Evolutionary conservation across 2,113 vertebrate genomes (phyloP), one percentile per base, ranked within the genome.

Genomic region (Eubucco bourcierii): DNA sequence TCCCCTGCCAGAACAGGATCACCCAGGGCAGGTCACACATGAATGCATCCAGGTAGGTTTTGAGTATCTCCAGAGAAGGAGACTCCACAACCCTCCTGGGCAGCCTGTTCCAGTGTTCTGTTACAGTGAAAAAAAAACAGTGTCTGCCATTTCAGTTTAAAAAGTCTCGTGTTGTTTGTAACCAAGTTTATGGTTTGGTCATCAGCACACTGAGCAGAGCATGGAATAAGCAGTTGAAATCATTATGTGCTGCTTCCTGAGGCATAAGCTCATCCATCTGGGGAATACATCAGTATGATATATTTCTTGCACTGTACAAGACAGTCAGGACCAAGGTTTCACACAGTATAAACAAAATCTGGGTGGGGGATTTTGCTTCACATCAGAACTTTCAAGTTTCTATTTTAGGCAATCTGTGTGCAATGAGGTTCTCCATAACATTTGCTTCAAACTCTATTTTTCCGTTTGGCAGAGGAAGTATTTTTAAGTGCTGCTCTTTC

Each of bases 401-500:
- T 90, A 56, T 86, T 89, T 92, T 55, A 84, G 47, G 78, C 46
- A 82, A 21, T 29, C 79, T 33, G 25, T 41, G 37, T 73, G 83
- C 56, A 71, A 63, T 37, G 73, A 85, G 19, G 33, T 52, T 89
- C 82, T 83, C 75, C 39, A 10, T 16, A 84, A 73, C 59, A 50
- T 79, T 87, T 79, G 34, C 67, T 55, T 50, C 39, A 64, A 93
- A 84, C n/a, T 41, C 39, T 61, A 76, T 46, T 92, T 93, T 92
- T 90, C 71, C 0, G 0, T 59, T 90, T 88, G 33, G 80, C 59
- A 86, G 50, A 94, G 25, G 65, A 89, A 81, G 29, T 47, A 72
- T 81, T 90, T 88, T 89, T 68, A 92, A 90, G 74, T 34, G n/a
- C 53, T 78, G 50, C 28, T 70, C 53, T 74, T 91, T 77, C 73